phyloP scores from a whole-genome alignment of 2,797 vertebrate species.

The Pseudocheirus occidentalis region DNA sequence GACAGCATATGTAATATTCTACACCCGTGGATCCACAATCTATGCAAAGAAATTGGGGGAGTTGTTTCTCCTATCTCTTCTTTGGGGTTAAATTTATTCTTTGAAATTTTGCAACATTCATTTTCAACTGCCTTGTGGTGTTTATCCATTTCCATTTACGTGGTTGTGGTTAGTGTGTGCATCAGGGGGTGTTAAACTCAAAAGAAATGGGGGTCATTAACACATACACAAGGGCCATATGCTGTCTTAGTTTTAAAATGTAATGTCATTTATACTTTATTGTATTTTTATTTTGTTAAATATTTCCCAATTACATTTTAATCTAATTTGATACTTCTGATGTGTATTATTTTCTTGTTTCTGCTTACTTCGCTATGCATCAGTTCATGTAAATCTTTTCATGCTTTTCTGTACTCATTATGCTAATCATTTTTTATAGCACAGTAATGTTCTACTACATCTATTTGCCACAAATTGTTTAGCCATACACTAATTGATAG shows the following conservation, averaged over 20 bases:
- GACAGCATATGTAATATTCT: neutral
- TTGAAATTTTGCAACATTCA: neutral
- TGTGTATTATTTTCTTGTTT: neutral
- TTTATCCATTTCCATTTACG: neutral
- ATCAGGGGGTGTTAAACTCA: neutral
- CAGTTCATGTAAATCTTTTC: neutral
- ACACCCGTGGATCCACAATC: neutral
- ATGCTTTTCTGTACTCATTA: neutral
- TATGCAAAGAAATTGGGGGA: neutral
- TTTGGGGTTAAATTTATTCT: neutral
- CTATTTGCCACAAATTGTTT: neutral
- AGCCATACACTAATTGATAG: neutral
- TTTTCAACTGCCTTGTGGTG: neutral
- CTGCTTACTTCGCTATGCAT: neutral
- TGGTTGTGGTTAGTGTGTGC: neutral
- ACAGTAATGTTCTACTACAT: neutral
- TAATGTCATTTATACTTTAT: neutral
- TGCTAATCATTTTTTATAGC: neutral
- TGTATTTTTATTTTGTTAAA: neutral
- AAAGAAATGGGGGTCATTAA: neutral
- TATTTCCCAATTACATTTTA: neutral
- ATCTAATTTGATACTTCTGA: neutral
- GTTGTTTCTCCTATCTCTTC: neutral
- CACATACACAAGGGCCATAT: neutral
- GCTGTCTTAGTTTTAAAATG: neutral